These are phyloP conservation scores for Drosophila lutescens DNA, from an alignment of 2,888 invertebrate species.

Conservation along the genomic window DNA sequence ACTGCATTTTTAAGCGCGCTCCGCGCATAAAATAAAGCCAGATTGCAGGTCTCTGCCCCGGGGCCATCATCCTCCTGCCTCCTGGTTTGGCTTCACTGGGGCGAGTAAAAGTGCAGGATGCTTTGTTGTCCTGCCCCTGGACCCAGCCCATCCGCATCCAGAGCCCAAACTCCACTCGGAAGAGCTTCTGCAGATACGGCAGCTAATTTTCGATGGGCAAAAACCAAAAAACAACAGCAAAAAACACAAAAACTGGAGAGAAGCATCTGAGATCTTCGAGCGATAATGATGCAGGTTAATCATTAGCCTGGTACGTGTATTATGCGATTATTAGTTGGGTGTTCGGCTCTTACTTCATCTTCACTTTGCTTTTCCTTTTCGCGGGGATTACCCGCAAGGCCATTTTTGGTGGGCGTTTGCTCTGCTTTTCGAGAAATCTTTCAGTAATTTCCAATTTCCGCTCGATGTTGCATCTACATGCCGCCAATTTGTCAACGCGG, in stretches of 20 bases:
- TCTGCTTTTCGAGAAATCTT: constrained; percentile 46
- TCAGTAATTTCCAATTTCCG: constrained; percentile 79
- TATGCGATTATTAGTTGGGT: constrained; percentile 77
- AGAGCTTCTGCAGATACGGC: constrained; percentile 83
- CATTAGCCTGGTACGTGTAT: constrained; percentile 81
- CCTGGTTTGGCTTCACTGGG: constrained; percentile 67
- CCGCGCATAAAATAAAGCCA: constrained; percentile 79
- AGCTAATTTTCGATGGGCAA: constrained; percentile 76
- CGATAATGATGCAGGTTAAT: constrained; percentile 82
- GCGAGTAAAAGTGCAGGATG: constrained; percentile 80
- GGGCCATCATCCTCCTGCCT: constrained; percentile 47
- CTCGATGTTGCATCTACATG: constrained; percentile 54
- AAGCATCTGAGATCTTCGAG: constrained; percentile 63
- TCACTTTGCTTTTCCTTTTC: background rate
- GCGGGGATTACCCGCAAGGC: constrained; percentile 37
- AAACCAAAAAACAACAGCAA: constrained; percentile 33
- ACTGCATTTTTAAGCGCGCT: constrained; percentile 78
- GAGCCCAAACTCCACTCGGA: constrained; percentile 49
- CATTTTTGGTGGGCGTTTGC: constrained; percentile 64
- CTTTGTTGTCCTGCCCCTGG: constrained; percentile 73
- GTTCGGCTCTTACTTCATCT: constrained; percentile 18
- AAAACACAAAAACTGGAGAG: constrained; percentile 1
- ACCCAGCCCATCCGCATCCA: background rate
- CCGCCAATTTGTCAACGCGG: constrained; percentile 76
- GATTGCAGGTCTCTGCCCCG: constrained; percentile 64